These are phyloP conservation scores for Tautogolabrus adspersus DNA, from an alignment of 2,113 vertebrate genomes.

Conservation along the genomic window DNA sequence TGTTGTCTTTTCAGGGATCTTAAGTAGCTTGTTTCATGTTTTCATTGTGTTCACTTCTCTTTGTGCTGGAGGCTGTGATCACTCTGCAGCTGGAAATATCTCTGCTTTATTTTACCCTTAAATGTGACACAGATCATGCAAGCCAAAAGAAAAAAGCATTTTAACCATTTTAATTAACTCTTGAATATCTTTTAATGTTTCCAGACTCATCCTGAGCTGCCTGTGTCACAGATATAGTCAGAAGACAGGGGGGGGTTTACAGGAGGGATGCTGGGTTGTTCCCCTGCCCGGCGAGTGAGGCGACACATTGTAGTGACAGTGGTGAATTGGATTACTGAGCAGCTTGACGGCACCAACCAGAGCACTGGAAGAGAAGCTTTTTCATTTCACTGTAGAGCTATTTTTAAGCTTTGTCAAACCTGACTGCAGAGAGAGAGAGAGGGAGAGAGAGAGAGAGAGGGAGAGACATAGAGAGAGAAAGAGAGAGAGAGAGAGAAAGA, in stretches of 20 bases:
- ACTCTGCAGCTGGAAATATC: constrained; percentile 1
- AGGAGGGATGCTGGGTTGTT: constrained; percentile 32
- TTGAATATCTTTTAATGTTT: constrained; percentile 14
- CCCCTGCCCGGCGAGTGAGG: constrained; percentile 29
- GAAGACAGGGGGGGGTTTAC: background rate
- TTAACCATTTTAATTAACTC: background rate
- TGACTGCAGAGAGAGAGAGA: constrained; percentile 18
- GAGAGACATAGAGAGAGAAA: constrained; percentile 13
- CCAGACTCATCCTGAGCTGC: constrained; percentile 4
- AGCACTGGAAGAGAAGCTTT: constrained; percentile 44
- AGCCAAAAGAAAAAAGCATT: background rate
- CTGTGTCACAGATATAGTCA: constrained; percentile 38
- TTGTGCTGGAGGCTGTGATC: background rate
- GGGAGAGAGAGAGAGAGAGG: constrained; percentile 7
- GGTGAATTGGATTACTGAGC: constrained; percentile 59
- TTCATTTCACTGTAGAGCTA: constrained; percentile 48
- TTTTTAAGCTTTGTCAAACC: constrained; percentile 60
- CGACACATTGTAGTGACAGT: constrained; percentile 41
- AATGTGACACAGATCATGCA: background rate
- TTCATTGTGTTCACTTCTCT: background rate
- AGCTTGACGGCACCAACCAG: constrained; percentile 39
- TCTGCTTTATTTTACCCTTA: background rate
- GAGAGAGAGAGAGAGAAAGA: constrained; percentile 4
- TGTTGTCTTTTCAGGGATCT: constrained; percentile 3
- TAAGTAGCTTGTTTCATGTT: background rate